Evolutionary conservation across 1,140 invertebrate species (phyloP), one percentile per base, ranked within the genome.

Genomic region (Apis cerana): DNA sequence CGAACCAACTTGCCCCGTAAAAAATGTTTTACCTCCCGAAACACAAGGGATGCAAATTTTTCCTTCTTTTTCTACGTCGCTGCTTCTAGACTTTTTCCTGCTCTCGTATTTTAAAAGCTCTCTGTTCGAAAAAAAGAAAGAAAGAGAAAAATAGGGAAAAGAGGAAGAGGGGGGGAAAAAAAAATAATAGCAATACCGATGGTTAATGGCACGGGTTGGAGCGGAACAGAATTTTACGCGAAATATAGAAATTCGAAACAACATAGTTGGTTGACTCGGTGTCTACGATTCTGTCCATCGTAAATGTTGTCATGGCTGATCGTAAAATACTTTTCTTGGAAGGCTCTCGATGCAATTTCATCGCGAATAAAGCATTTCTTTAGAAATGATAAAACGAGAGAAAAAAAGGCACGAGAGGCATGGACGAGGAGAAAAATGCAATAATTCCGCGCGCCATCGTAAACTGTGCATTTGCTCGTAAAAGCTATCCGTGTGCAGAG

Each of bases 21-120:
- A 75, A 75, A 75, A 75, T 75, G 59, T 75, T 75, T 50, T 52
- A 52, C 74, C 43, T 62, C 59, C 23, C 59, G 58, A 27, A 64
- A 75, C 48, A 75, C 33, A 19, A 1, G 15, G 58, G 27, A 56
- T 33, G 54, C 54, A 58, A 50, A 71, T 71, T 33, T 27, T 43
- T 15, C 1, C 19, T 8, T 27, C 52, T 10, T 23, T 27, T 71
- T 12, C 43, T 21, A 7, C 27, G 9, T 12, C 19, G 21, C 54
- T 13, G 54, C 54, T n/a, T 23, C 54, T 17, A 11, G 19, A 19
- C 56, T 74, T 74, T 43, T 74, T 74, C 21, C 23, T 59, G 2
- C 19, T 17, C 1, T 8, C 56, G 71, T 59, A 59, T 61, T 74
- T 61, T 74, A 61, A 74, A 74, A 74, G 56, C 56, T 23, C 27